These are phyloP conservation scores for Carcina quercana DNA, from an alignment of 2,888 invertebrate genomes.

Conservation along the genomic window DNA sequence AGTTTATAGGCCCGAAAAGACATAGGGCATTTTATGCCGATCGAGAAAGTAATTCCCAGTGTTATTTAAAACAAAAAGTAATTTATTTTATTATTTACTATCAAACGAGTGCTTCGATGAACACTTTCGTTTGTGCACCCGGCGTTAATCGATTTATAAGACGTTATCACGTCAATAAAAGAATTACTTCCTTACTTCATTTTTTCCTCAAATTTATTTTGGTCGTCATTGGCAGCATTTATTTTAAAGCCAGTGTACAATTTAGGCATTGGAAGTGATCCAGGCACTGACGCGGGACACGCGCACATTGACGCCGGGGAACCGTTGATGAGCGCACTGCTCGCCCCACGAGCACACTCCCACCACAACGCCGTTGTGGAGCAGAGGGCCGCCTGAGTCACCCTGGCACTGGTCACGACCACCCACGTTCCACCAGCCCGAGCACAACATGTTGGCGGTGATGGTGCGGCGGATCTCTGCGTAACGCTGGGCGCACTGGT, in stretches of 20 bases:
- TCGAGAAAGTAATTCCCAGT: no score
- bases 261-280: slow-evolving; percentile 4
- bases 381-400: slow-evolving; percentile 41
- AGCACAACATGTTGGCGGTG: slow-evolving; percentile 27
- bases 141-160: no score
- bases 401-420: slow-evolving; percentile 42
- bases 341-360: slow-evolving; percentile 38
- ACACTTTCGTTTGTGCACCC: no score
- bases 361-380: slow-evolving; percentile 33
- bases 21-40: no score
- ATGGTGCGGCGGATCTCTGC: slow-evolving; percentile 20
- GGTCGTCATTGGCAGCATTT: no score
- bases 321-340: slow-evolving; percentile 1
- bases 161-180: no score
- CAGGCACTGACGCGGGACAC: slow-evolving; percentile 1
- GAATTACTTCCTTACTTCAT: no score
- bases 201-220: no score
- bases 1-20: no score
- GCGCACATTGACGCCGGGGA: slow-evolving; percentile 7
- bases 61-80: no score
- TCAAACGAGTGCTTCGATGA: no score
- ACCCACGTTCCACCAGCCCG: slow-evolving; percentile 40
- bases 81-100: no score
- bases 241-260: not conserved
- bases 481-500: slow-evolving; percentile 24